phyloP scores from a whole-genome alignment of 1,140 invertebrate genomes.

The Listronotus bonariensis region DNA sequence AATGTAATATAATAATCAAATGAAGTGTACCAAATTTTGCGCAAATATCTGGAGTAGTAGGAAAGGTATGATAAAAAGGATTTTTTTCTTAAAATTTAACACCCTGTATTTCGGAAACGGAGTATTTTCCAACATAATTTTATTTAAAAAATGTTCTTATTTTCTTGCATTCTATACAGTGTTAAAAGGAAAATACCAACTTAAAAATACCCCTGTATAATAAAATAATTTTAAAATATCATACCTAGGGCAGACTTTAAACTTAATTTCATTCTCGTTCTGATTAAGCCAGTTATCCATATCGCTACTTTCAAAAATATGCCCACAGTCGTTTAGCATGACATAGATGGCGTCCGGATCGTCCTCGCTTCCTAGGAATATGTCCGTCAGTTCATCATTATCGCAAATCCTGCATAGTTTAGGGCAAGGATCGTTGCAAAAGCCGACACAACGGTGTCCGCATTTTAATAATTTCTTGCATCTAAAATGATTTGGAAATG shows the following conservation, averaged over 20 bases:
- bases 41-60: no score
- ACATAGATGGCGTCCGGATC: conserved; percentile 65
- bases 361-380: conserved; percentile 65
- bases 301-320: conserved; percentile 63
- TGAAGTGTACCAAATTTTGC: no score
- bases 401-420: conserved; percentile 60
- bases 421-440: conserved; percentile 70
- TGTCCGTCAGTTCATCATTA: conserved; percentile 57
- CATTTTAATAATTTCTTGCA: conserved; percentile 58
- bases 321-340: conserved; percentile 66
- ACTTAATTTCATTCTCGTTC: conserved; percentile 57
- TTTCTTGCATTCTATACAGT: no score
- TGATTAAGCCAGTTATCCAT: conserved; percentile 62
- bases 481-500: conserved; percentile 4
- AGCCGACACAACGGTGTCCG: conserved; percentile 66
- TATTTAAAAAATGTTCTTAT: no score
- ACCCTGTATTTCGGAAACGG: no score
- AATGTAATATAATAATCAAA: no score
- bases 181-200: no score
- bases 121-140: no score
- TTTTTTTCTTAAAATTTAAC: no score
- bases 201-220: no score
- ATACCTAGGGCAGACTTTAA: conserved; percentile 64
- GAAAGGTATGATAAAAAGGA: no score
- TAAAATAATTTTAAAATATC: not conserved